Conservation (phyloP, 2,797 vertebrate genomes). For the Danio kyathit region DNA sequence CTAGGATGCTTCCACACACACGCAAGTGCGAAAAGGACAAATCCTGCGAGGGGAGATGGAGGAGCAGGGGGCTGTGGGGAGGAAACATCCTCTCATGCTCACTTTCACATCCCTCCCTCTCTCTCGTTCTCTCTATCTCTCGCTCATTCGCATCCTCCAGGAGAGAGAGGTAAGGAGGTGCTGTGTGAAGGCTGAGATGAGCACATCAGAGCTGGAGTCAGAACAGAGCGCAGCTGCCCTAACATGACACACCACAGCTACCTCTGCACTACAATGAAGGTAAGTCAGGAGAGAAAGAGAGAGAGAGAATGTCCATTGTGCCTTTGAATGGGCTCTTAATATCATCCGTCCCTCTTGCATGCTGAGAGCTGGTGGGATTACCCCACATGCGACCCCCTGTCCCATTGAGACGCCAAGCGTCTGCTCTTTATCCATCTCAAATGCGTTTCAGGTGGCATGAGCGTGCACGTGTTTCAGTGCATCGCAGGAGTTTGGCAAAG, state of each 20-base stretch:
- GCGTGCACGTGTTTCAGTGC: conserved; percentile 58
- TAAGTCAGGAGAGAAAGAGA: conserved; percentile 64
- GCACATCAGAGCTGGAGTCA: conserved; percentile 68
- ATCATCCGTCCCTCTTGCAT: background rate
- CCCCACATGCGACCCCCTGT: conserved; percentile 4
- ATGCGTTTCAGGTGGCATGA: conserved; percentile 17
- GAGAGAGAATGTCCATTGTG: background rate
- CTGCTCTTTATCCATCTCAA: conserved; percentile 46
- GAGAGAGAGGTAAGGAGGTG: conserved; percentile 51
- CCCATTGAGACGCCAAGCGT: background rate
- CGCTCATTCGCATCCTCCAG: conserved; percentile 48
- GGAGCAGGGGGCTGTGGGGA: conserved; percentile 45
- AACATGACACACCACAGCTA: conserved; percentile 76
- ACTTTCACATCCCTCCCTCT: conserved; percentile 48
- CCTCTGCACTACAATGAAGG: conserved; percentile 80
- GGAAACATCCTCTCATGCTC: conserved; percentile 54
- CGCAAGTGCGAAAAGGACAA: conserved; percentile 61
- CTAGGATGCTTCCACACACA: conserved; percentile 44
- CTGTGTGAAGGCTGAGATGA: conserved; percentile 64
- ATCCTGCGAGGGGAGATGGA: conserved; percentile 67
- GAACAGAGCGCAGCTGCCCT: conserved; percentile 69
- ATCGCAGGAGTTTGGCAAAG: conserved; percentile 76
- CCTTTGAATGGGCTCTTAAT: conserved; percentile 12
- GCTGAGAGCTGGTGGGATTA: conserved; percentile 38
- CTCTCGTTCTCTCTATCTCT: conserved; percentile 61